These are phyloP conservation scores for Anolis apletophallus DNA, from an alignment of 2,797 vertebrate species.

Conservation along the genomic window DNA sequence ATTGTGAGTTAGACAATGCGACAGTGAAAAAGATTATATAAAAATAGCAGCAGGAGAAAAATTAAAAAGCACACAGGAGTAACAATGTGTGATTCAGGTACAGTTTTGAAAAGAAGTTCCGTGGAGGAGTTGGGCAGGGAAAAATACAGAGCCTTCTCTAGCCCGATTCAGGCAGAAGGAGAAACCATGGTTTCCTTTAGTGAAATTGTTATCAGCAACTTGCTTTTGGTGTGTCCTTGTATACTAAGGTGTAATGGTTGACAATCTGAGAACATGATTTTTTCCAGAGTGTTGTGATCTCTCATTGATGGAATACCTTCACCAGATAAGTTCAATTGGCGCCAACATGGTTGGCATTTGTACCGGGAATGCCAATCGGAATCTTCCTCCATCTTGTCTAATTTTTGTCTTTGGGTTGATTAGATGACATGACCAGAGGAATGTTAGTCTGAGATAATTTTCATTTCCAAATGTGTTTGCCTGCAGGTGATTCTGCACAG, in stretches of 20 bases:
- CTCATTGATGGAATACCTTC: background rate
- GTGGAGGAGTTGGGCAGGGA: background rate
- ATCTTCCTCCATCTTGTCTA: too few species aligned
- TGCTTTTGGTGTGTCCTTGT: background rate
- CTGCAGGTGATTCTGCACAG: too few species aligned
- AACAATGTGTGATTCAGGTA: conserved; percentile 11
- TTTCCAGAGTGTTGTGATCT: too few species aligned
- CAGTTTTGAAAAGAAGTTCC: background rate
- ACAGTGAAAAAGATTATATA: conserved; percentile 27
- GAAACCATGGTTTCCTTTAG: background rate
- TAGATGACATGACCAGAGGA: too few species aligned
- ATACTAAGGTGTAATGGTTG: background rate
- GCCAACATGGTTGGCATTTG: too few species aligned
- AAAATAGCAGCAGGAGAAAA: conserved; percentile 45
- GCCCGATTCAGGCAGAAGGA: background rate
- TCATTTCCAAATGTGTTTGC: too few species aligned
- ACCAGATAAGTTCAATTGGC: background rate
- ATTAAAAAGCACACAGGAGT: background rate
- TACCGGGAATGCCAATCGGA: too few species aligned
- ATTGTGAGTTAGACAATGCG: background rate
- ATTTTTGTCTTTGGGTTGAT: too few species aligned
- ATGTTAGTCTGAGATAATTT: too few species aligned
- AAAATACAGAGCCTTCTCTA: background rate
- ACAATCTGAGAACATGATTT: background rate
- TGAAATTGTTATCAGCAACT: background rate